Evolutionary conservation across 2,888 invertebrate species (phyloP).

Genomic region (Lacanobia wlatinum): DNA sequence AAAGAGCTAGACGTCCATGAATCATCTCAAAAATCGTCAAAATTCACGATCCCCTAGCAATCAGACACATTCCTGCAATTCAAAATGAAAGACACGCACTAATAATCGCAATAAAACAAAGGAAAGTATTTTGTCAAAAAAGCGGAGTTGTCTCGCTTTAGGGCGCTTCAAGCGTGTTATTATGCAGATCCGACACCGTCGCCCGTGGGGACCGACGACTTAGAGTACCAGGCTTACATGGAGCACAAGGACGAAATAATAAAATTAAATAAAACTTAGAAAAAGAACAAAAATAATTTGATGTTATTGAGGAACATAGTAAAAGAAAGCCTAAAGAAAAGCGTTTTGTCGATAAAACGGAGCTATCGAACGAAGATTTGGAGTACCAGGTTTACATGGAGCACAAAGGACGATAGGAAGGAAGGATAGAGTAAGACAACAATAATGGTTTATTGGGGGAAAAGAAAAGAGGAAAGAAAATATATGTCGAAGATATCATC

Average conservation of each 20-base stretch:
- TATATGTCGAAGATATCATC: too few relatives aligned
- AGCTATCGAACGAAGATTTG: too few relatives aligned
- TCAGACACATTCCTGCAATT: slow-evolving; percentile 46
- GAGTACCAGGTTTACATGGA: too few relatives aligned
- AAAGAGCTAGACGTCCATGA: slow-evolving; percentile 18
- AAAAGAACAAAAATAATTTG: too few relatives aligned
- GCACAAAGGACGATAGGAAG: too few relatives aligned
- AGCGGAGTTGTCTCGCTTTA: slow-evolving; percentile 58
- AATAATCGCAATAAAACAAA: slow-evolving; percentile 55
- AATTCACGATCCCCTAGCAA: slow-evolving; percentile 18
- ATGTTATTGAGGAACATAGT: too few relatives aligned
- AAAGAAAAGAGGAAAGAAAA: too few relatives aligned
- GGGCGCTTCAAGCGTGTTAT: slow-evolving; percentile 61
- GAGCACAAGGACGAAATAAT: slow-evolving; percentile 47
- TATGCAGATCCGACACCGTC: slow-evolving; percentile 64
- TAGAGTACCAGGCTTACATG: slow-evolving; percentile 69
- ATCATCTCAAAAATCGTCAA: slow-evolving; percentile 10
- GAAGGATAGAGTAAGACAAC: too few relatives aligned
- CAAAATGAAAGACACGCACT: slow-evolving; percentile 72
- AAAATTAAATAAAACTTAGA: background rate
- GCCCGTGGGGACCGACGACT: slow-evolving; percentile 64
- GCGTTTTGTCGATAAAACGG: too few relatives aligned
- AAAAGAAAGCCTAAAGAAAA: too few relatives aligned
- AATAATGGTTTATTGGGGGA: too few relatives aligned
- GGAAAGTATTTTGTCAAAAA: slow-evolving; percentile 65